phyloP scores from a whole-genome alignment of 2,113 vertebrate genomes.

The Bothrops jararaca region DNA sequence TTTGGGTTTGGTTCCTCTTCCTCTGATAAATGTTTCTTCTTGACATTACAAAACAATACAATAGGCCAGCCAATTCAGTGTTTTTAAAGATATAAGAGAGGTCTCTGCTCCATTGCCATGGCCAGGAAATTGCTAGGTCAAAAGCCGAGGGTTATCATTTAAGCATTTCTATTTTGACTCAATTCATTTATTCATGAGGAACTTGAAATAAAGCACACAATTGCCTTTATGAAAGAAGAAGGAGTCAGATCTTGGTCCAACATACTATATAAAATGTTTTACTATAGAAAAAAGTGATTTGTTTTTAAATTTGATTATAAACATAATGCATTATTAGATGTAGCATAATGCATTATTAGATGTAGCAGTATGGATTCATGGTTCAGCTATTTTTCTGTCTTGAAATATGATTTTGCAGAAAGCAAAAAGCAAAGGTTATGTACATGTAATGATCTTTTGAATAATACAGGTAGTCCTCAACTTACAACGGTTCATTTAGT shows the following conservation, averaged over 20 bases:
- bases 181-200: conserved; percentile 35
- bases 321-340: not conserved
- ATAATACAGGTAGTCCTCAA: not conserved
- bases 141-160: conserved; percentile 37
- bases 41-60: conserved; percentile 55
- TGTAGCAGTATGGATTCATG: not conserved
- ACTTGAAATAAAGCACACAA: not conserved
- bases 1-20: conserved; percentile 53
- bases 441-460: not conserved
- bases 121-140: conserved; percentile 39
- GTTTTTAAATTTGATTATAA: not conserved
- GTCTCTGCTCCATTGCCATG: conserved; percentile 41
- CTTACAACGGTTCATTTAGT: not conserved
- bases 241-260: not conserved
- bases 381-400: not conserved
- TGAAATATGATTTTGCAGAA: not conserved
- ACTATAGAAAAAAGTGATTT: not conserved
- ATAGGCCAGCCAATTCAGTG: conserved; percentile 39
- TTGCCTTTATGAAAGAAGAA: not conserved
- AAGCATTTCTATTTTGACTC: conserved; percentile 45
- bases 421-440: not conserved
- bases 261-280: not conserved
- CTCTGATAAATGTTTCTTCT: conserved; percentile 52
- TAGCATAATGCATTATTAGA: not conserved
- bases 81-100: conserved; percentile 45